Evolutionary conservation across 2,113 vertebrate species (phyloP), one percentile per base, ranked within the genome.

Genomic region (Neofelis nebulosa): DNA sequence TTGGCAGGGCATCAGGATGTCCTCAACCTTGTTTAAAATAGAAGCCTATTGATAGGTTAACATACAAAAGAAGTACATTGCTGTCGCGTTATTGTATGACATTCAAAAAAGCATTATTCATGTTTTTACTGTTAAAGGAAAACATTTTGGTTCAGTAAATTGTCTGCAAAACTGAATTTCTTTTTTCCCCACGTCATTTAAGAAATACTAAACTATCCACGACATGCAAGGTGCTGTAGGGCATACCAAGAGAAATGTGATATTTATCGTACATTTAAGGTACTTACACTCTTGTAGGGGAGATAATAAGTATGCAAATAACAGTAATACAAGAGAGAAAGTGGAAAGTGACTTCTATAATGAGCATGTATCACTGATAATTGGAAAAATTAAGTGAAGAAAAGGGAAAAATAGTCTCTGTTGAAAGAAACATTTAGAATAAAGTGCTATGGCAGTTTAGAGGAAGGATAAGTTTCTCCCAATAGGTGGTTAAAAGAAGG

Each of bases 341-440:
- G 65, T 85, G 41, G 36, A 87, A 65, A 87, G n/a, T 94, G 88
- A 61, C 29, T 81, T 95, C 29, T 78, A 36, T 88, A 55, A 65
- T 68, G 74, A 95, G 55, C 14, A 4, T 52, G 23, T 85, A 45
- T 94, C 61, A 78, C 73, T 84, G 52, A 79, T 93, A 79, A 73
- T 73, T 81, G 63, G 57, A 83, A 88, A 96, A 84, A 38, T 61
- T 63, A 85, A 91, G 38, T 94, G 57, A 83, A 71, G 21, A 65
- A 86, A 94, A 91, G 33, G 38, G 61, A 41, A 82, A 92, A 41
- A 23, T 95, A 61, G n/a, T 96, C 61, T 97, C 90, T 94, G 65
- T 36, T 90, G 33, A 93, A 96, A 89, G 65, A 71, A 94, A 96
- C 52, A 61, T 82, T 92, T 78, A 95, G 68, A 90, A 90, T 90